A percentile compares a stretch with the other conserved stretches of the same genome.
Conservation (phyloP, 2,113 vertebrate genomes). For the Halichoerus grypus region DNA sequence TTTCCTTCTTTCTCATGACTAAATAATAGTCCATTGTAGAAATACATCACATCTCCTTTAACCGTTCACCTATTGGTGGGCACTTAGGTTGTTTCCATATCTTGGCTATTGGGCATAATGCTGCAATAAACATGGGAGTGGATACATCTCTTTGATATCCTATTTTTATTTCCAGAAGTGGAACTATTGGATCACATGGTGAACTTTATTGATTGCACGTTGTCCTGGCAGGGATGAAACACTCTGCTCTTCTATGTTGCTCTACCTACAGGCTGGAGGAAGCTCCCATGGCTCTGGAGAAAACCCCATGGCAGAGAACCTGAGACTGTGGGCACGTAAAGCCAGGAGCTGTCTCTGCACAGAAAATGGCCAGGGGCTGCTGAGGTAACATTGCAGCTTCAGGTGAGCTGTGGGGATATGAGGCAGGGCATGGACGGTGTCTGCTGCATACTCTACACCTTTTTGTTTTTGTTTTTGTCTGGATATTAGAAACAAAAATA, state of each 20-base stretch:
- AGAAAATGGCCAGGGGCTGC: neutral
- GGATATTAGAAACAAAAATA: neutral
- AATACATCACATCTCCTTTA: neutral
- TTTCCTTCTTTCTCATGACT: neutral
- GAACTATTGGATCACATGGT: neutral
- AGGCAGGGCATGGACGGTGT: neutral
- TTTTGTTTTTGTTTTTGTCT: neutral
- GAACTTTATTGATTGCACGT: neutral
- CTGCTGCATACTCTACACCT: neutral
- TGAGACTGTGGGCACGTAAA: neutral
- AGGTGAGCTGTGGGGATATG: neutral
- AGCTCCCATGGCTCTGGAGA: neutral
- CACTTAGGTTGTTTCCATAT: neutral
- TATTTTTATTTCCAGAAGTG: neutral
- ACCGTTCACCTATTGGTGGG: neutral
- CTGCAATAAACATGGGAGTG: neutral
- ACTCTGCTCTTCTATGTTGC: neutral
- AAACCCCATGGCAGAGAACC: neutral
- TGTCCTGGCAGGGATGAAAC: neutral
- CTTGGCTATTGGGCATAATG: neutral
- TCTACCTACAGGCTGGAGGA: neutral
- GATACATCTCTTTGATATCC: neutral
- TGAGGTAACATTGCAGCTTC: fast-evolving
- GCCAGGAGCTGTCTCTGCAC: neutral
- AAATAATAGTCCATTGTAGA: neutral